These are phyloP conservation scores for Ochropleura leucogaster DNA, from an alignment of 2,888 invertebrate genomes.

Conservation along the genomic window DNA sequence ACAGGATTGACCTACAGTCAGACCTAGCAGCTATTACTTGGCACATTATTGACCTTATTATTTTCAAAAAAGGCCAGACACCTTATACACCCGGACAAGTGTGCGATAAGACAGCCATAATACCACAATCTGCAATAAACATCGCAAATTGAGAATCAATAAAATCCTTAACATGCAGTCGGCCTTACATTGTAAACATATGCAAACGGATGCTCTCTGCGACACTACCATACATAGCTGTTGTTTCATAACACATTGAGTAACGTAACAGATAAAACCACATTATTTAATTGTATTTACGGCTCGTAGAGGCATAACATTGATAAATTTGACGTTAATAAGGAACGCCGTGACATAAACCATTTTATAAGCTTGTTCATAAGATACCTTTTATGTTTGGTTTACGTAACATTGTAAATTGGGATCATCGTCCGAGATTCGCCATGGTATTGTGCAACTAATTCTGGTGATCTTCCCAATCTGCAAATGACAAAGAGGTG, in stretches of 20 bases:
- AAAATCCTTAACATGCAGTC: constrained; percentile 22
- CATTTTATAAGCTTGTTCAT: constrained; percentile 71
- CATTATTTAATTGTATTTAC: constrained; percentile 68
- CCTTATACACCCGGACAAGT: too few relatives aligned
- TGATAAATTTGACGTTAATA: constrained; percentile 60
- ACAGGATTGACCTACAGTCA: neutral
- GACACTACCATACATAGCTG: constrained; percentile 54
- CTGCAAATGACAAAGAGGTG: constrained; percentile 22
- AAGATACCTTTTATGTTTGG: constrained; percentile 60
- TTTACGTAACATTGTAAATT: constrained; percentile 70
- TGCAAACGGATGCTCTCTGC: constrained; percentile 45
- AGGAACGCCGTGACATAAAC: constrained; percentile 65
- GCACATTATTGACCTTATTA: too few relatives aligned
- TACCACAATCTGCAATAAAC: neutral
- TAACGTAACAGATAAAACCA: constrained; percentile 73
- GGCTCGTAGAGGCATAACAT: constrained; percentile 59
- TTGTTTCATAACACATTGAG: constrained; percentile 69
- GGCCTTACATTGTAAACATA: constrained; percentile 29
- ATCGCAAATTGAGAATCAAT: constrained; percentile 33
- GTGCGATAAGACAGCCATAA: neutral
- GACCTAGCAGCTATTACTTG: neutral
- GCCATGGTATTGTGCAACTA: constrained; percentile 61
- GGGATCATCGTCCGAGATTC: constrained; percentile 79
- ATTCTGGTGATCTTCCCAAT: constrained; percentile 26
- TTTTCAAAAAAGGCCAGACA: too few relatives aligned